These are phyloP conservation scores for Rhea americana DNA, from an alignment of 2,113 vertebrate species.

Conservation along the genomic window DNA sequence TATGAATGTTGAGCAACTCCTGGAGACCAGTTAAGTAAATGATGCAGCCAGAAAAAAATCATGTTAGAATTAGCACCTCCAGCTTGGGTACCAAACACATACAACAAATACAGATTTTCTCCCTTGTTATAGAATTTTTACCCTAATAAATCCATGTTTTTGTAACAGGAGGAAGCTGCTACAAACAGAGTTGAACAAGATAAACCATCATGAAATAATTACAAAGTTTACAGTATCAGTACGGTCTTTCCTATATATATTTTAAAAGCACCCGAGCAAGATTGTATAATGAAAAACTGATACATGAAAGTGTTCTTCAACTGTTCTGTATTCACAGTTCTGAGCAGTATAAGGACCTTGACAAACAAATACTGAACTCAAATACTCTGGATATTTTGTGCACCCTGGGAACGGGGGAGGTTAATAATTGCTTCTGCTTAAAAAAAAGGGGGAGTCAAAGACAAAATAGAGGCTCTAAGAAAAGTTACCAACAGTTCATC, in stretches of 20 bases:
- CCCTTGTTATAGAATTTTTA: background rate
- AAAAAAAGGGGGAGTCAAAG: background rate
- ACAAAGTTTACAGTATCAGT: background rate
- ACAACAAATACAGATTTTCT: background rate
- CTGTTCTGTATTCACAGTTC: background rate
- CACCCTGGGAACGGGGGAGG: background rate
- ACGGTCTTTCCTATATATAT: background rate
- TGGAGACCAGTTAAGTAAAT: background rate
- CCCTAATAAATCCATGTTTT: background rate
- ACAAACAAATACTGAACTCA: background rate
- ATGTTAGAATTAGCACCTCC: fast-evolving
- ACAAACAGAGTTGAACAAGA: background rate
- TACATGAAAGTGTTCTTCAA: background rate
- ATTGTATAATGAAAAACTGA: background rate
- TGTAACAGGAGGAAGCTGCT: background rate
- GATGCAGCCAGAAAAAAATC: background rate
- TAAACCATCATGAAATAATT: background rate
- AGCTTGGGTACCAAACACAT: background rate
- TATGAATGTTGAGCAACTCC: background rate
- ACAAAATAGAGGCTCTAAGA: background rate
- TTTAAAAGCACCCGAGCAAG: background rate
- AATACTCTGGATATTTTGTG: background rate
- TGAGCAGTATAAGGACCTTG: background rate
- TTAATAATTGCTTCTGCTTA: background rate
- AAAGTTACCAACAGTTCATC: background rate